A percentile compares a stretch with the other conserved stretches of the same genome.
phyloP scores from a whole-genome alignment of 2,888 invertebrate species.

The Zaprionus obscuricornis region DNA sequence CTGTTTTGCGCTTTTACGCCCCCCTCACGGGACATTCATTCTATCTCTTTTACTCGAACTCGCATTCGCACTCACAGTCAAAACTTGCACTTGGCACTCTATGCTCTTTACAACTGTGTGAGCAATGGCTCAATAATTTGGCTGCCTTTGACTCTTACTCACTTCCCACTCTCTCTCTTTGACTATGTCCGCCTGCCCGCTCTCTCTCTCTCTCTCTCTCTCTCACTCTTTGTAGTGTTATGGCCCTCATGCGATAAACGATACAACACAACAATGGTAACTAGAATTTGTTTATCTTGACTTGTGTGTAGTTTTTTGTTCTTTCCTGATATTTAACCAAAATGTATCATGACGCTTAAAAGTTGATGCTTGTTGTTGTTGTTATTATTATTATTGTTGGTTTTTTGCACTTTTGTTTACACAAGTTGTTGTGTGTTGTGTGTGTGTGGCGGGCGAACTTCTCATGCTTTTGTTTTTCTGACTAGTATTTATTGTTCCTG shows the following conservation, averaged over 20 bases:
- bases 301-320: conserved; percentile 60
- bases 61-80: too few relatives aligned
- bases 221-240: conserved; percentile 12
- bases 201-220: background rate
- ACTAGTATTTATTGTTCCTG: conserved; percentile 70
- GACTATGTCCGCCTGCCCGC: background rate
- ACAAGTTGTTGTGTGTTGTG: conserved; percentile 63
- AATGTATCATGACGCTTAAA: conserved; percentile 74
- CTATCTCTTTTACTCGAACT: background rate
- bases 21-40: too few relatives aligned
- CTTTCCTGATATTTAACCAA: conserved; percentile 70
- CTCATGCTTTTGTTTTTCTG: conserved; percentile 48
- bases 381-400: conserved; percentile 44
- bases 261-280: conserved; percentile 64
- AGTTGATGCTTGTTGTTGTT: conserved; percentile 33
- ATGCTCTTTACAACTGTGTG: conserved; percentile 41
- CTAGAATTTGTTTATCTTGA: conserved; percentile 73
- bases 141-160: conserved; percentile 24
- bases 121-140: conserved; percentile 74
- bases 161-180: background rate
- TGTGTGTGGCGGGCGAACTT: too few relatives aligned
- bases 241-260: conserved; percentile 38
- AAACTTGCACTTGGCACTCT: conserved; percentile 3
- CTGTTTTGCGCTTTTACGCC: too few relatives aligned
- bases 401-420: conserved; percentile 66